Evolutionary conservation across 2,113 vertebrate species (phyloP).

Genomic region (Pelecanoides urinatrix): DNA sequence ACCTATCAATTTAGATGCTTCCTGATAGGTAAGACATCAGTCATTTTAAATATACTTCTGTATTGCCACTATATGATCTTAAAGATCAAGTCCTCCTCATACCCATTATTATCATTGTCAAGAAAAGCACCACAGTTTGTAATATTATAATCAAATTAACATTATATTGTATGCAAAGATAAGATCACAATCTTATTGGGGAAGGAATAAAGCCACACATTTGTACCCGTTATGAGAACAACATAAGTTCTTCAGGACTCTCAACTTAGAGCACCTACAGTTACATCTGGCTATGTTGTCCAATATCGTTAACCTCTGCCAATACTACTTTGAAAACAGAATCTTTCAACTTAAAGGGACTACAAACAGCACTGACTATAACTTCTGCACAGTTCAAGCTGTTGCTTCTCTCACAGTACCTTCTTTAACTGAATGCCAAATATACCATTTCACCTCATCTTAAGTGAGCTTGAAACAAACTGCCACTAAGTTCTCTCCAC

Average conservation of each 20-base stretch:
- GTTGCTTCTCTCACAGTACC: background rate
- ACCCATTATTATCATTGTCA: background rate
- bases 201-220: background rate
- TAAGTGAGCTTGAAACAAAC: background rate
- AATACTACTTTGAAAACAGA: background rate
- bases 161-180: background rate
- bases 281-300: background rate
- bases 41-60: background rate
- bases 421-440: background rate
- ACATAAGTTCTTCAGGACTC: background rate
- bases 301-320: background rate
- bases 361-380: background rate
- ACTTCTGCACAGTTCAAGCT: background rate
- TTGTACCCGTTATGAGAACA: background rate
- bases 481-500: background rate
- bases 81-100: background rate
- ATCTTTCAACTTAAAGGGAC: background rate
- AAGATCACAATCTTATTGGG: background rate
- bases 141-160: background rate
- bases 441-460: background rate
- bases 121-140: background rate
- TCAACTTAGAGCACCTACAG: background rate
- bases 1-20: background rate
- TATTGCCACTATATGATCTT: background rate
- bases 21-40: background rate